Evolutionary conservation across 1,140 invertebrate species (phyloP).

Genomic region (Psix sp.): DNA sequence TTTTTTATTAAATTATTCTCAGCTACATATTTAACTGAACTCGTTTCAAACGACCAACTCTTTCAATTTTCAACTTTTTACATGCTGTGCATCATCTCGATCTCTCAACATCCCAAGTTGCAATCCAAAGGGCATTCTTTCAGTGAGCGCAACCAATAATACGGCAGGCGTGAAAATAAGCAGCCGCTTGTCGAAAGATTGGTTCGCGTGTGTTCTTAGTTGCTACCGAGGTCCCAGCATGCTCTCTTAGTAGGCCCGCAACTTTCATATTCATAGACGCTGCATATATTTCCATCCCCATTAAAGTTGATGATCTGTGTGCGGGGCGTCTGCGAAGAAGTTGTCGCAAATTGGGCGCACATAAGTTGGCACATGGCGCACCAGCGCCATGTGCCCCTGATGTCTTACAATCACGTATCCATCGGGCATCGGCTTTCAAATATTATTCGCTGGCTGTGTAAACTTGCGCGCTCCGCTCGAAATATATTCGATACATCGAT

Average conservation of each 20-base stretch:
- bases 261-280: conserved; percentile 74
- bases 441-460: conserved; percentile 59
- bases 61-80: no score
- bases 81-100: no score
- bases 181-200: no score
- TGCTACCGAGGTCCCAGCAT: conserved; percentile 56
- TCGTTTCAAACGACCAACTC: no score
- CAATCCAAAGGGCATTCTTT: no score
- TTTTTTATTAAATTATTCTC: no score
- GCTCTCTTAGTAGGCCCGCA: conserved; percentile 70
- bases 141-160: no score
- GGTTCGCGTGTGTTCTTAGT: conserved; percentile 53
- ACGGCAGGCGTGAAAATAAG: no score
- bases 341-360: neutral
- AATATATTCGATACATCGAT: conserved; percentile 71
- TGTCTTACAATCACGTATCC: conserved; percentile 61
- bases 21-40: no score
- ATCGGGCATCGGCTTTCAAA: conserved; percentile 62
- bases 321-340: neutral
- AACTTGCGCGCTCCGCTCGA: conserved; percentile 62
- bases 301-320: conserved; percentile 41
- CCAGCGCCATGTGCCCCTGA: conserved; percentile 57
- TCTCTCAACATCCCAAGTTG: no score
- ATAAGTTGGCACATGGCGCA: no score
- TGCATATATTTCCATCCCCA: conserved; percentile 69